Base-by-base conservation (phyloP, 1,140 invertebrate species). In the Hypothenemus hampei region DNA sequence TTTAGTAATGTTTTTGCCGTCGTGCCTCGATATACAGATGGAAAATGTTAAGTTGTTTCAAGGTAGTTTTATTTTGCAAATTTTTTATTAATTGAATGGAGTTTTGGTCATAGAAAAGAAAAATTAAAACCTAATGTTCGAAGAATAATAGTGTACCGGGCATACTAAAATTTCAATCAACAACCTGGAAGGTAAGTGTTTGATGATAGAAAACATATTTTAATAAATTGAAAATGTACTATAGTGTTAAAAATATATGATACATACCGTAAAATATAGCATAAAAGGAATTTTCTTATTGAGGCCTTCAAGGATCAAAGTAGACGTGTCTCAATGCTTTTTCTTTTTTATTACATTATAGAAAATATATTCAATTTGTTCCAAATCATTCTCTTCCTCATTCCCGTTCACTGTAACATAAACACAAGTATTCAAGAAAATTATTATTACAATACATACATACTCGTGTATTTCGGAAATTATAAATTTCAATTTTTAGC, bases 11-110 rank as follows among this genome's bases (percentile, higher is more conserved):
- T 11, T 45, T 16, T 45, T 24, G 4, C n/a, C 15, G 41, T 45
- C 5, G 13, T 29, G n/a, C 13, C 22, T n/a, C 35, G 41, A 45
- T 21, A 16, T 18, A 41, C 8, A 13, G 20, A 24, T 26, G 41
- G 15, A 45, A 44, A 45, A 45, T 45, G 22, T 45, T 26, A 45
- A 24, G 23, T 24, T n/a, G 19, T 7, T 26, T 45, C n/a, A 29
- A 29, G 11, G 41, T 45, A 24, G n/a, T 24, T 26, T 45, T 26
- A 13, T 26, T 29, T 24, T 24, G 24, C n/a, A 18, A 11, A 26
- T 26, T 26, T 13, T 45, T 26, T 7, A 19, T 41, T n/a, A n/a
- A n/a, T n/a, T n/a, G n/a, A n/a, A n/a, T n/a, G n/a, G 20, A 15
- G 10, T 23, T 45, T 37, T 37, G 35, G 6, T n/a, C n/a, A 29